A percentile compares a stretch with the other conserved stretches of the same genome.
Conservation (phyloP, 2,113 vertebrate genomes). For the Crotalus tigris region DNA sequence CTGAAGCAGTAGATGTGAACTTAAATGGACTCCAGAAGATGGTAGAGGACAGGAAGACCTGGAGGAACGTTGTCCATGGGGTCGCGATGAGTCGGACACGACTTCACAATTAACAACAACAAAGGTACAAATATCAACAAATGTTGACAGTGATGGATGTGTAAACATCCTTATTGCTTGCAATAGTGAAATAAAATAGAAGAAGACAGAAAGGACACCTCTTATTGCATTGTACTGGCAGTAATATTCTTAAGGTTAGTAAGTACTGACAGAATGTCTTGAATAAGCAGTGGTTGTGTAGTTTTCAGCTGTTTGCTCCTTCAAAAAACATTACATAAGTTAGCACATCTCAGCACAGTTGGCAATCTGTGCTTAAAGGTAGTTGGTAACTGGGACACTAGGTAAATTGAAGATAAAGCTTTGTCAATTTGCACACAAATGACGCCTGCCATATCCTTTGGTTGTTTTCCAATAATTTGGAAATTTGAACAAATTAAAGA, state of each 20-base stretch:
- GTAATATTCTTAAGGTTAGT: slow-evolving; percentile 30
- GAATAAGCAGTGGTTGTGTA: not conserved
- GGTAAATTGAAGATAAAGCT: not conserved
- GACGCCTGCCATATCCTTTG: not conserved
- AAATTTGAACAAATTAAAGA: not conserved
- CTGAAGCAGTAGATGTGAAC: too few relatives aligned
- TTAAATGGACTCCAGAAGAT: too few relatives aligned
- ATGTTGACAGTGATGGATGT: not conserved
- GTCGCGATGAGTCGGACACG: too few relatives aligned
- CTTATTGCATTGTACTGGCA: not conserved
- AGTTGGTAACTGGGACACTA: not conserved
- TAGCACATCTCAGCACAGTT: not conserved
- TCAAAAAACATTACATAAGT: not conserved
- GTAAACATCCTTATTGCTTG: slow-evolving; percentile 14
- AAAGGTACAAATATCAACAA: not conserved
- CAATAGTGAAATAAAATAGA: slow-evolving; percentile 12
- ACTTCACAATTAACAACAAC: too few relatives aligned
- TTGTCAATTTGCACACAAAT: not conserved
- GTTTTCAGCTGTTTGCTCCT: not conserved
- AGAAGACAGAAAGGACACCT: not conserved
- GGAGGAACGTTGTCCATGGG: too few relatives aligned
- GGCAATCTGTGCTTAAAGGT: not conserved
- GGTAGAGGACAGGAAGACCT: too few relatives aligned
- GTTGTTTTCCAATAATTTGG: not conserved
- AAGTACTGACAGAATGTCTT: not conserved